Evolutionary conservation across 2,888 invertebrate species (phyloP), one percentile per base, ranked within the genome.

Genomic region (Apodemia mormo): DNA sequence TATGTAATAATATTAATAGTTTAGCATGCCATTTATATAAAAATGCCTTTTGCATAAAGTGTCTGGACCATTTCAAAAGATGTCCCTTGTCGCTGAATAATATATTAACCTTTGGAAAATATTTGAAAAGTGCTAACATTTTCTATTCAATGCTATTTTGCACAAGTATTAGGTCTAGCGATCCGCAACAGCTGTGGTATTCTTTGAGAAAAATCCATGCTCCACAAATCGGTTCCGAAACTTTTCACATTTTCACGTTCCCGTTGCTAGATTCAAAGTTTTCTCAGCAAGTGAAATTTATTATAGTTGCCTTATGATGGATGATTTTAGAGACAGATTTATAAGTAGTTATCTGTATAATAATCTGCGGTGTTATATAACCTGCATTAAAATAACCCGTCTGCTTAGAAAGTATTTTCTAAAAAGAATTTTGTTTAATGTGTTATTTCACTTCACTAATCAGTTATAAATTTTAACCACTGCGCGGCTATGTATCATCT

Each of bases 41-140:
- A 45, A 45, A 10, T 52, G 14, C 14, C 6, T 14, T 10, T 14
- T 5, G 49, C n/a, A 14, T 52, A 52, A 52, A 52, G n/a, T 52
- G 49, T 14, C n/a, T 52, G 52, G 22, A 52, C 52, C 3, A 52
- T 22, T 49, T 52, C 52, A 52, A 52, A 52, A 52, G 52, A 52
- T 52, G 52, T 52, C 52, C 52, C 52, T 52, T 52, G n/a, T 52
- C 52, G 22, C 52, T 52, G n/a, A n/a, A 52, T 52, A 52, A 52
- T 52, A 52, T 52, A 52, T 52, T 52, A 52, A 52, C 52, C 52
- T 22, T 52, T 52, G n/a, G 52, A 54, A 54, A 54, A 54, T 54
- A 54, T 54, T 52, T 54, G 54, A 54, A 54, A 54, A 54, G 54
- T 54, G 22, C 54, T 54, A 54, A 54, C 54, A 54, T 54, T 54